These are phyloP conservation scores for Gandaritis pyraliata DNA, from an alignment of 2,888 invertebrate species.

Conservation along the genomic window DNA sequence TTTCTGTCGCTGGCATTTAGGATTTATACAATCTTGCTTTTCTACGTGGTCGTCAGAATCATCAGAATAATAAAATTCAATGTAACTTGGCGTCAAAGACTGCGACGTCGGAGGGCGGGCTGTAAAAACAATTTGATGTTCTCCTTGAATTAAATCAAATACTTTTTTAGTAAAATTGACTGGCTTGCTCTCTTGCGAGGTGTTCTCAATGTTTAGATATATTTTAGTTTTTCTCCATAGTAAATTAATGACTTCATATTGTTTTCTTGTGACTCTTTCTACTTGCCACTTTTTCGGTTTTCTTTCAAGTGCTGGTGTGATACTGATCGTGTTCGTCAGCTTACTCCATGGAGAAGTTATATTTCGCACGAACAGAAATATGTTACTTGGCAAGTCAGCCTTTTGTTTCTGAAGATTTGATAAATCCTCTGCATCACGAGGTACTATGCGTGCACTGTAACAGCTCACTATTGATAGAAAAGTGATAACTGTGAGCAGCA, in stretches of 20 bases:
- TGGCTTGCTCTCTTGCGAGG: constrained; percentile 7
- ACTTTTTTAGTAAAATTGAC: constrained; percentile 29
- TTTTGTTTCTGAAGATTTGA: constrained; percentile 13
- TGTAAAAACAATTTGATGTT: constrained; percentile 30
- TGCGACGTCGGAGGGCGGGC: constrained; percentile 27
- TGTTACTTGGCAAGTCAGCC: not conserved
- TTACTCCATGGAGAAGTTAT: not conserved
- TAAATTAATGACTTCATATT: constrained; percentile 68
- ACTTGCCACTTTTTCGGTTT: constrained; percentile 56
- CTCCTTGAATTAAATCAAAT: constrained; percentile 23
- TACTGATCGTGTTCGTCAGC: constrained; percentile 1
- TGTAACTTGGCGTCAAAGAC: constrained; percentile 62
- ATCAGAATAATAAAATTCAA: constrained; percentile 75
- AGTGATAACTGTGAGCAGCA: constrained; percentile 10
- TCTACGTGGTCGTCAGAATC: constrained; percentile 50
- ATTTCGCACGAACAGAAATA: constrained; percentile 5
- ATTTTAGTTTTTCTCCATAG: constrained; percentile 66
- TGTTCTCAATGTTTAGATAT: constrained; percentile 49
- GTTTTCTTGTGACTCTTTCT: constrained; percentile 59
- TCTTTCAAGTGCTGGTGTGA: constrained; percentile 1
- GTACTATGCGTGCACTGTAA: not conserved
- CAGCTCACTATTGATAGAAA: constrained; percentile 16
- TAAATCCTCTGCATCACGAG: constrained; percentile 3
- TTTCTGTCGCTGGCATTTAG: constrained; percentile 31
- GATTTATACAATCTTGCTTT: constrained; percentile 36